A percentile compares a stretch with the other conserved stretches of the same genome.
These are phyloP conservation scores for Cyrtorhinus lividipennis DNA, from an alignment of 1,140 invertebrate species.

Conservation along the genomic window DNA sequence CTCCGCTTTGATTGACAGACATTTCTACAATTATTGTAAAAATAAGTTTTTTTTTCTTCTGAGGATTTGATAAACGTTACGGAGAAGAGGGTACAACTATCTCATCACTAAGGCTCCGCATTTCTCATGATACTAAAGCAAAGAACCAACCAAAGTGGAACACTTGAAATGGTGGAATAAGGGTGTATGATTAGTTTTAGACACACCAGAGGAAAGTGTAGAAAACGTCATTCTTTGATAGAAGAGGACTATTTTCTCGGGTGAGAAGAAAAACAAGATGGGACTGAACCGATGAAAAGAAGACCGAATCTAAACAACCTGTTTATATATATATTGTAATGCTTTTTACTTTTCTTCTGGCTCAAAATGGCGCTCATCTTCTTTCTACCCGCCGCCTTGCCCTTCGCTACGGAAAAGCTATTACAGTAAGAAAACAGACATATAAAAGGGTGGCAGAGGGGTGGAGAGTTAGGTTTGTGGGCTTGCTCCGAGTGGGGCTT, in stretches of 20 bases:
- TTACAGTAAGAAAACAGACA: slow-evolving; percentile 21
- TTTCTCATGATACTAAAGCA: no score
- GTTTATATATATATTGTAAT: slow-evolving; percentile 19
- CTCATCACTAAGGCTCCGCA: no score
- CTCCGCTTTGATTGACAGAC: no score
- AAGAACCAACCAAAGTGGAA: no score
- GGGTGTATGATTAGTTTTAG: no score
- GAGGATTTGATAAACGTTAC: no score
- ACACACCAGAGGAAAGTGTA: no score
- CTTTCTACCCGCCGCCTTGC: background rate
- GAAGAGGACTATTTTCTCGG: background rate
- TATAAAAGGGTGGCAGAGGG: slow-evolving; percentile 16
- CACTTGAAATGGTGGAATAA: no score
- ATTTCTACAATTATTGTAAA: no score
- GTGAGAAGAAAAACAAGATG: background rate
- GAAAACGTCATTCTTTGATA: no score
- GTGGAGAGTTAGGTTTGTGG: slow-evolving; percentile 9
- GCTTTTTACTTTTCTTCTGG: slow-evolving; percentile 14
- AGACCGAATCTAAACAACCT: slow-evolving; percentile 13
- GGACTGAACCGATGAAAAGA: background rate
- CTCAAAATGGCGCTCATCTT: slow-evolving; percentile 18
- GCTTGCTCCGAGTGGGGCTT: slow-evolving; percentile 16
- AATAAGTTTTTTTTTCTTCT: no score
- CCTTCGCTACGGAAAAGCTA: slow-evolving; percentile 14
- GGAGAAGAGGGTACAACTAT: no score